Conservation (phyloP, 1,140 invertebrate genomes). For the Ips typographus region DNA sequence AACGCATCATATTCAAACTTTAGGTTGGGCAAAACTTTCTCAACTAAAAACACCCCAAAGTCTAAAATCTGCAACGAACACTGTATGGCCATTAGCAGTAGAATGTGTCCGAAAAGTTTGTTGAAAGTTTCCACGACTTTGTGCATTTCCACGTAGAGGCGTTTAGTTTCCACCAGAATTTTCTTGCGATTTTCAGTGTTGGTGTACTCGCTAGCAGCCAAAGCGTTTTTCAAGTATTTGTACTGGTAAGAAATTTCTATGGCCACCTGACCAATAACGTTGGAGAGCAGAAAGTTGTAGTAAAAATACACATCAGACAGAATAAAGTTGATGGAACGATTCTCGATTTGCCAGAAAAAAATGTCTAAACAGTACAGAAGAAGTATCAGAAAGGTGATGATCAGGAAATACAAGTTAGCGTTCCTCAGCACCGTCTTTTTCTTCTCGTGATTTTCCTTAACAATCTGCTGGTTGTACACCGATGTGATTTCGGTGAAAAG, state of each 20-base stretch:
- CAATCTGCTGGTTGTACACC: slow-evolving; percentile 18
- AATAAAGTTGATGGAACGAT: slow-evolving; percentile 20
- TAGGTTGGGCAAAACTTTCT: slow-evolving; percentile 21
- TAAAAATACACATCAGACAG: slow-evolving; percentile 27
- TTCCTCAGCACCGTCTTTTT: slow-evolving; percentile 14
- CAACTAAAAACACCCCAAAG: slow-evolving; percentile 27
- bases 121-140: slow-evolving; percentile 25
- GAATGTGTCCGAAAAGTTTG: slow-evolving; percentile 21
- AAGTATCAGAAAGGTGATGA: slow-evolving; percentile 14
- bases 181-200: slow-evolving; percentile 17
- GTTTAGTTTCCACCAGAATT: slow-evolving; percentile 12
- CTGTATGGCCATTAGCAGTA: slow-evolving; percentile 24
- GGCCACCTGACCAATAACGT: slow-evolving; percentile 19
- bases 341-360: slow-evolving; percentile 23
- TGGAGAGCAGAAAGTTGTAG: slow-evolving; percentile 23
- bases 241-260: slow-evolving; percentile 21
- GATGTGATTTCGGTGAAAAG: slow-evolving; percentile 16
- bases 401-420: slow-evolving; percentile 21
- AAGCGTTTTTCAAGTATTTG: slow-evolving; percentile 19
- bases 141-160: slow-evolving; percentile 14
- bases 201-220: slow-evolving; percentile 14
- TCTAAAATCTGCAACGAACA: slow-evolving; percentile 28
- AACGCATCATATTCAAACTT: slow-evolving; percentile 21
- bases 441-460: slow-evolving; percentile 14
- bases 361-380: slow-evolving; percentile 20